Evolutionary conservation across 2,888 invertebrate species (phyloP).

Genomic region (Cerastis rubricosa): DNA sequence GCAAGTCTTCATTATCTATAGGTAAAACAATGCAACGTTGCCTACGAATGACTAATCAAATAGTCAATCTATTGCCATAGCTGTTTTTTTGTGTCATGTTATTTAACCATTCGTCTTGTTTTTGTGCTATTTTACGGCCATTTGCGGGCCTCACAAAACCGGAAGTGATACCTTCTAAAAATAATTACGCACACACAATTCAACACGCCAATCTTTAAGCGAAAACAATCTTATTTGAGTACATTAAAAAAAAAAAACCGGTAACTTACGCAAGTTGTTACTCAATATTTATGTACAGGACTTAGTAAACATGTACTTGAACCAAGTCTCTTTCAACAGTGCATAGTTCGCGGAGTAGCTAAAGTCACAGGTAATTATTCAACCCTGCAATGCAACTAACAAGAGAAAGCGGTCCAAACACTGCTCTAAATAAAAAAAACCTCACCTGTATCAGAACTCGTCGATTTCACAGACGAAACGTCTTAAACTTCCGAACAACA

Average conservation of each 20-base stretch:
- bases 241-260: conserved; percentile 56
- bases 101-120: conserved; percentile 36
- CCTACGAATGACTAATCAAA: conserved; percentile 24
- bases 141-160: conserved; percentile 44
- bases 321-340: conserved; percentile 28
- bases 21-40: conserved; percentile 17
- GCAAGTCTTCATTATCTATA: background rate
- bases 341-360: conserved; percentile 21
- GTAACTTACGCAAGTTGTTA: conserved; percentile 50
- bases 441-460: conserved; percentile 78
- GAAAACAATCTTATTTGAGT: conserved; percentile 51
- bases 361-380: conserved; percentile 67
- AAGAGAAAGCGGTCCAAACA: conserved; percentile 68
- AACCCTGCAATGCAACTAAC: conserved; percentile 73
- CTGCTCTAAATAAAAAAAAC: conserved; percentile 68
- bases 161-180: conserved; percentile 45
- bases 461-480: conserved; percentile 78
- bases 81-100: conserved; percentile 50
- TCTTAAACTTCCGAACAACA: conserved; percentile 69
- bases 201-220: conserved; percentile 31
- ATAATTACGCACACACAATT: conserved; percentile 42
- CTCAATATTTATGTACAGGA: conserved; percentile 39
- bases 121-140: conserved; percentile 23
- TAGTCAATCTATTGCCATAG: conserved; percentile 15
- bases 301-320: conserved; percentile 31